Evolutionary conservation across 2,797 vertebrate species (phyloP).

Genomic region (Sus cebifrons): DNA sequence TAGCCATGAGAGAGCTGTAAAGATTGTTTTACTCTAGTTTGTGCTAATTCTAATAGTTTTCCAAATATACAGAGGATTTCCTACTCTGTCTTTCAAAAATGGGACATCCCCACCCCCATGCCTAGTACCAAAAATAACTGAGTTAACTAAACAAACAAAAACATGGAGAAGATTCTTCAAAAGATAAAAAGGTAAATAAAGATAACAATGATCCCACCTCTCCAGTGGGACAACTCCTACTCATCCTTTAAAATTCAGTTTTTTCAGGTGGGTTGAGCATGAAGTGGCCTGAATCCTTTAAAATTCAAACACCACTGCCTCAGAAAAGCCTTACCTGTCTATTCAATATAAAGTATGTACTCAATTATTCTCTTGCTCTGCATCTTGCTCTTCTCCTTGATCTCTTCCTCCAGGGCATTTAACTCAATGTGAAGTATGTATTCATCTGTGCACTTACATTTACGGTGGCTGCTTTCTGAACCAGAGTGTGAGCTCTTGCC

Average conservation of each 20-base stretch:
- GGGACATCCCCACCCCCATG: rapidly evolving
- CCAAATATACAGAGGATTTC: neutral
- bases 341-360: neutral
- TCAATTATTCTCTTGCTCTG: neutral
- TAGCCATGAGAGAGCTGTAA: neutral
- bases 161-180: neutral
- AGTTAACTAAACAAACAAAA: neutral
- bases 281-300: neutral
- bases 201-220: neutral
- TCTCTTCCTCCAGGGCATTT: neutral
- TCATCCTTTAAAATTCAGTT: neutral
- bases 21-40: neutral
- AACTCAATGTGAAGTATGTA: neutral
- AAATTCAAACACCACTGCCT: neutral
- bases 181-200: neutral
- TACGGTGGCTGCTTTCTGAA: neutral
- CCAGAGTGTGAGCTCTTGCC: neutral
- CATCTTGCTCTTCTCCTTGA: neutral
- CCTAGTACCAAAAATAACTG: neutral
- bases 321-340: neutral
- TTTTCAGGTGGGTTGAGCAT: no score
- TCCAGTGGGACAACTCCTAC: neutral
- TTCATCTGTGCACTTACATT: neutral
- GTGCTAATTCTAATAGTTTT: neutral
- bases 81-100: neutral